These are phyloP conservation scores for Oligia strigilis DNA, from an alignment of 2,888 invertebrate genomes.

Conservation along the genomic window DNA sequence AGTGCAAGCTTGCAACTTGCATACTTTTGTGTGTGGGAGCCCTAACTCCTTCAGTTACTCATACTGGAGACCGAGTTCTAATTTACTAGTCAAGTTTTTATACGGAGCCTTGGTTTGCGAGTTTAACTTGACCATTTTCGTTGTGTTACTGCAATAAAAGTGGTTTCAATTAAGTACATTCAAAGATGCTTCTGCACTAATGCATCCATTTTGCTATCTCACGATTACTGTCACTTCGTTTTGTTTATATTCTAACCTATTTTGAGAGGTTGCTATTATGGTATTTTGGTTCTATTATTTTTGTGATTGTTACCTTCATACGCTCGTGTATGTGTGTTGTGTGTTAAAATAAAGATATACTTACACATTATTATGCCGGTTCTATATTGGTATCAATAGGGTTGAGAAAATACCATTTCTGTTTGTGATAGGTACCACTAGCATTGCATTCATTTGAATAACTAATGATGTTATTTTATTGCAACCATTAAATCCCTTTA, in stretches of 20 bases:
- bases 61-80: not conserved
- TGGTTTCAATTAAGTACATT: constrained; percentile 21
- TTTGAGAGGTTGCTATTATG: constrained; percentile 11
- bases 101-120: not conserved
- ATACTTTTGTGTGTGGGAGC: no score
- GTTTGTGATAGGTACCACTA: not conserved
- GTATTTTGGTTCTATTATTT: constrained; percentile 18
- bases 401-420: not conserved
- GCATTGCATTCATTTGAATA: not conserved
- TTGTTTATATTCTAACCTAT: constrained; percentile 28
- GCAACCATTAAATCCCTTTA: not conserved
- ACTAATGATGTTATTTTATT: not conserved
- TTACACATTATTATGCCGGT: not conserved
- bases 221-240: constrained; percentile 41
- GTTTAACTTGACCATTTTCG: not conserved
- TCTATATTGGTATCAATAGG: not conserved
- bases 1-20: no score
- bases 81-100: not conserved
- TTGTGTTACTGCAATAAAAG: constrained; percentile 22
- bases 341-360: not conserved
- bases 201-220: constrained; percentile 48
- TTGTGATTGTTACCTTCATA: not conserved
- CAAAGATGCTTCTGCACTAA: constrained; percentile 28
- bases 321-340: not conserved
- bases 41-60: not conserved